Conservation (phyloP, 37 sponge, comb jelly and placozoan species). For the Haliclona indistincta region DNA sequence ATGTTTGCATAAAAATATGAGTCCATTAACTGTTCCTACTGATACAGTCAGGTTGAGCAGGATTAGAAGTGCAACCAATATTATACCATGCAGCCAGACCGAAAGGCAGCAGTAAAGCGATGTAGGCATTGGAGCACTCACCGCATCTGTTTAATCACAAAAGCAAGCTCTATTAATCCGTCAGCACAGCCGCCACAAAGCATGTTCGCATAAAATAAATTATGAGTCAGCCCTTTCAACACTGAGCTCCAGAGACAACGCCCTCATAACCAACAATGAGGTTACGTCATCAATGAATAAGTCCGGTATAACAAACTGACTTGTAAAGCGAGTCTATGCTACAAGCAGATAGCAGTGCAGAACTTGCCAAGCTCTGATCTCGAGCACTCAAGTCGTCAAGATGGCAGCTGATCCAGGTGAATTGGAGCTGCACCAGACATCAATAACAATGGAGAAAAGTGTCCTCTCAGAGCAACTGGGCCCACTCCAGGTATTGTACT, state of each 20-base stretch:
- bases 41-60: not conserved
- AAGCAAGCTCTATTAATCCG: not conserved
- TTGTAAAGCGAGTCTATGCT: too few species aligned
- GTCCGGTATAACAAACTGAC: too few species aligned
- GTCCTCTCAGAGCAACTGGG: too few species aligned
- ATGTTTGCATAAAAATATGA: conserved; percentile 8
- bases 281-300: too few species aligned
- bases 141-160: not conserved
- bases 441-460: too few species aligned
- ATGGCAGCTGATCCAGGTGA: too few species aligned
- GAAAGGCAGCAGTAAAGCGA: not conserved
- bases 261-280: too few species aligned
- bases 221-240: not conserved
- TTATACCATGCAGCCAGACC: conserved; percentile 5
- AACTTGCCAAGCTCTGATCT: conserved; percentile 42
- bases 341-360: conserved; percentile 10
- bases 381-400: too few species aligned
- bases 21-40: conserved; percentile 6
- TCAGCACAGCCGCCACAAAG: conserved; percentile 8
- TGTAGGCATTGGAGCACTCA: not conserved
- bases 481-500: too few species aligned
- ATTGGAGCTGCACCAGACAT: too few species aligned
- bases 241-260: too few species aligned
- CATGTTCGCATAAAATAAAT: not conserved
- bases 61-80: not conserved